Evolutionary conservation across 2,797 vertebrate species (phyloP), one percentile per base, ranked within the genome.

Genomic region (Galaxias olidus): DNA sequence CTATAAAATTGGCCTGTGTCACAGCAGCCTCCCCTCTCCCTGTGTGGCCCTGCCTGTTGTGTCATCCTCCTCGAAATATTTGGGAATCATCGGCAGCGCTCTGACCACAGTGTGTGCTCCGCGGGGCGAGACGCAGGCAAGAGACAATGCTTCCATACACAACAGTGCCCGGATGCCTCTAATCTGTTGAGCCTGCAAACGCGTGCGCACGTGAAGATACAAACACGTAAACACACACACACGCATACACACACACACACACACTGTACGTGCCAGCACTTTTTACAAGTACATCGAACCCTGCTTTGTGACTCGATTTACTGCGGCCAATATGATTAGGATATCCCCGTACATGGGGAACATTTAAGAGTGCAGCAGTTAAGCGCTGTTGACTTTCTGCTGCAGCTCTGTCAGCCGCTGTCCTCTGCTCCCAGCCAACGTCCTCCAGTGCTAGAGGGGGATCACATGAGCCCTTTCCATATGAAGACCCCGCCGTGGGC

Each of bases 31-130:
- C 9, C n/a, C 50, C 9, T 53, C 87, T 81, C 82, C 50, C 88
- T 93, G 90, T 91, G 91, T 92, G 91, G 76, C 87, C 86, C 87
- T 81, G 64, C 75, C 76, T 89, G 87, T 91, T 91, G 90, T 90
- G 87, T 91, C 86, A 90, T 90, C 78, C 83, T 77, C 87, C 86
- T 79, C 76, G 77, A 85, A 85, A 83, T 91, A 89, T 92, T 92
- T 92, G 87, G 86, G 86, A 85, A 85, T 81, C 75, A 71, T 87
- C 84, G 64, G 80, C 82, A 86, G 85, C 85, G 85, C 85, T 84
- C 82, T 76, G 76, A 89, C 88, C 82, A 42, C 86, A 86, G 79
- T 63, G 60, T 68, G 83, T 83, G 73, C 68, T 85, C 83, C 72
- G 30, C 30, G 6, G 30, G 68, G 69, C 72, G 75, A 72, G 70